phyloP scores from a whole-genome alignment of 2,888 invertebrate species.

The Tetramorium bicarinatum region DNA sequence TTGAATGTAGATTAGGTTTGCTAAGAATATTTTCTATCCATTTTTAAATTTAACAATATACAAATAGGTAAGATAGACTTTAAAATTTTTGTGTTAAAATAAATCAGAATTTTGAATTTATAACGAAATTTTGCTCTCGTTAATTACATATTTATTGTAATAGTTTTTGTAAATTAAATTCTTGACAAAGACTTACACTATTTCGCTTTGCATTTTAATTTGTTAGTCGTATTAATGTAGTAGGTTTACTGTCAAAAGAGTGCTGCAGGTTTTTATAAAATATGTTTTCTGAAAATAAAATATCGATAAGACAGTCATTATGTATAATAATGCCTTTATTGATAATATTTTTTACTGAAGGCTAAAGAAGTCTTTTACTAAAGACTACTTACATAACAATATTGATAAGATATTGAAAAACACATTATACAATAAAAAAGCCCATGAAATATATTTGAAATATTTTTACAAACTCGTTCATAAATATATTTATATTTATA shows the following conservation, averaged over 20 bases:
- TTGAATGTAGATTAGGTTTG: neutral
- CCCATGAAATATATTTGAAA: no score
- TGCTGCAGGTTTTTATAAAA: neutral
- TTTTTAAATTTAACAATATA: neutral
- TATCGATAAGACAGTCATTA: no score
- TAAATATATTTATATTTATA: no score
- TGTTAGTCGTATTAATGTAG: neutral
- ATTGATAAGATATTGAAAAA: no score
- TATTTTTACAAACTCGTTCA: no score
- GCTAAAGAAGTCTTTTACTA: no score
- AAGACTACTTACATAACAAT: no score
- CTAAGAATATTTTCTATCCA: neutral
- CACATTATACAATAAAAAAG: no score
- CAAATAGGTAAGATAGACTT: neutral
- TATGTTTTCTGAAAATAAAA: neutral
- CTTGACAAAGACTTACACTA: slow-evolving; percentile 2
- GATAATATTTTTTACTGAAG: no score
- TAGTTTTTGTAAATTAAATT: neutral
- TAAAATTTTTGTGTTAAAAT: neutral
- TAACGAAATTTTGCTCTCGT: neutral
- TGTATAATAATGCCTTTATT: no score
- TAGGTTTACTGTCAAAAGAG: neutral
- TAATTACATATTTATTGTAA: neutral
- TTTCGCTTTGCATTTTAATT: neutral
- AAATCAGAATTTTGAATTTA: neutral